phyloP scores from a whole-genome alignment of 2,113 vertebrate species.

The Syngnathoides biaculeatus region DNA sequence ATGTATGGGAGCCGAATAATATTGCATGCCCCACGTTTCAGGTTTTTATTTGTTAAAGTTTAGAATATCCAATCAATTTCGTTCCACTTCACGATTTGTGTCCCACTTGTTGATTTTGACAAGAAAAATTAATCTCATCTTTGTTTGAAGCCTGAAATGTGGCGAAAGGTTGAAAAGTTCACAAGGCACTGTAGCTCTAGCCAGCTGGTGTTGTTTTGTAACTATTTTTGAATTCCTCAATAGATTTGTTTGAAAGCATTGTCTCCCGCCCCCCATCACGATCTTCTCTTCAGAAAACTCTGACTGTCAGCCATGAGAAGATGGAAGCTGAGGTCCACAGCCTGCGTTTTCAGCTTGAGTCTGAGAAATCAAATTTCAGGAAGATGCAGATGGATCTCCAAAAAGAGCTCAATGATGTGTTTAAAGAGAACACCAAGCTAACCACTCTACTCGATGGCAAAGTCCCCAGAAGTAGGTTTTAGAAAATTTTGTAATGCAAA shows the following conservation, averaged over 20 bases:
- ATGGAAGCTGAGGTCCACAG: conserved; percentile 74
- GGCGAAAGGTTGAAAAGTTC: too few relatives aligned
- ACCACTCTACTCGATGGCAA: conserved; percentile 79
- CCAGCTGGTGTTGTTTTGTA: too few relatives aligned
- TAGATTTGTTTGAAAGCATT: not conserved
- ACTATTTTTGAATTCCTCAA: not conserved
- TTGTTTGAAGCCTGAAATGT: too few relatives aligned
- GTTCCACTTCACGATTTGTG: too few relatives aligned
- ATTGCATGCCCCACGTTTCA: too few relatives aligned
- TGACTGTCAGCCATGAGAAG: conserved; percentile 62
- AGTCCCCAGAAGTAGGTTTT: conserved; percentile 81
- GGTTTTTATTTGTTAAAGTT: too few relatives aligned
- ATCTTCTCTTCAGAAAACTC: conserved; percentile 62
- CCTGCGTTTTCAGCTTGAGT: conserved; percentile 73
- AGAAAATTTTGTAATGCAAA: not conserved
- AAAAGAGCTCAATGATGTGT: conserved; percentile 80
- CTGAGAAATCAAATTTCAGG: conserved; percentile 70
- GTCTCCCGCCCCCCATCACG: not conserved
- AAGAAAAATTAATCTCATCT: too few relatives aligned
- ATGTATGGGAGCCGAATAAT: too few relatives aligned
- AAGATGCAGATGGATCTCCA: conserved; percentile 86
- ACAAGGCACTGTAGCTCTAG: too few relatives aligned
- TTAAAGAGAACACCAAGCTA: conserved; percentile 85
- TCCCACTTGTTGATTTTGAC: too few relatives aligned
- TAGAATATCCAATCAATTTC: too few relatives aligned